Evolutionary conservation across 2,888 invertebrate genomes (phyloP).

Genomic region (Rotaria magnacalcarata): DNA sequence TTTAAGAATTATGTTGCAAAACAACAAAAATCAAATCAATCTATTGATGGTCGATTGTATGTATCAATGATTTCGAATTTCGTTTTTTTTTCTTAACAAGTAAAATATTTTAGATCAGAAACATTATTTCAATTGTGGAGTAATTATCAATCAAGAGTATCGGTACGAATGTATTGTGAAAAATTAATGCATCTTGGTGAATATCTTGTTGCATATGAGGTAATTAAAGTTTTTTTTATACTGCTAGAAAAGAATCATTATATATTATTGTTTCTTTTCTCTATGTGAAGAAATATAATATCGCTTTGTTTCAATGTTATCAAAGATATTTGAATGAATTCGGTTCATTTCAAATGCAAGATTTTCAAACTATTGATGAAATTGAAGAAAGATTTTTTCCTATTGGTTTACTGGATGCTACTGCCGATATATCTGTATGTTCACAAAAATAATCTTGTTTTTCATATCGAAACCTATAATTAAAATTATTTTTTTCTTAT

Average conservation of each 20-base stretch:
- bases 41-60: conserved; percentile 38
- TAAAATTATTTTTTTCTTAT: conserved; percentile 47
- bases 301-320: conserved; percentile 58
- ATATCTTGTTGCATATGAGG: conserved; percentile 54
- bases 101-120: conserved; percentile 51
- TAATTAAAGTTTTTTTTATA: conserved; percentile 46
- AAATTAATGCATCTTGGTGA: conserved; percentile 57
- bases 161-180: conserved; percentile 52
- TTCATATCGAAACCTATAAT: neutral
- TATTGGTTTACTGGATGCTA: conserved; percentile 54
- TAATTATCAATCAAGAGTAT: conserved; percentile 56
- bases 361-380: conserved; percentile 53
- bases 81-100: conserved; percentile 37
- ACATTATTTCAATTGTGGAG: conserved; percentile 58
- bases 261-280: neutral
- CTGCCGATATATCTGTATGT: conserved; percentile 54
- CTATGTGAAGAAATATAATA: conserved; percentile 52
- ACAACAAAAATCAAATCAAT: neutral
- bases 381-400: conserved; percentile 55
- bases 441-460: no score
- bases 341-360: conserved; percentile 53
- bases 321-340: conserved; percentile 55
- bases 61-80: conserved; percentile 32
- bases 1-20: conserved; percentile 40
- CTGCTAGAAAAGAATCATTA: neutral